phyloP scores from a whole-genome alignment of 2,797 vertebrate genomes.

The Catamblyrhynchus diadema region DNA sequence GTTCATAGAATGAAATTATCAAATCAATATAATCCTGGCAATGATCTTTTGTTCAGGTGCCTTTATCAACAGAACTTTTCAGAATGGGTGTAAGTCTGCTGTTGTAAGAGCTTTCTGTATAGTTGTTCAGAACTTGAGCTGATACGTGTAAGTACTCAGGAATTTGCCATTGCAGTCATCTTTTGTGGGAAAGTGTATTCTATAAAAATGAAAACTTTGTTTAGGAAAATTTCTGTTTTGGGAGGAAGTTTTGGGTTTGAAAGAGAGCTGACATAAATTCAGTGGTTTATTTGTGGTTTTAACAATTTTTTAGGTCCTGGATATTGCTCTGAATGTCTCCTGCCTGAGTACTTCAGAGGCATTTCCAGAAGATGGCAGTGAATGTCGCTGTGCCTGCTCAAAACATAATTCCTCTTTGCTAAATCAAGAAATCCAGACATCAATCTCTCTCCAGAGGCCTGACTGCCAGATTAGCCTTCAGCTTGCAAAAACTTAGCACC shows the following conservation, averaged over 20 bases:
- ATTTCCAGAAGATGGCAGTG: background rate
- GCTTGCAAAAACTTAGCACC: background rate
- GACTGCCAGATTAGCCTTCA: background rate
- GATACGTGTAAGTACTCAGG: fast-evolving
- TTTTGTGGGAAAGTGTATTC: background rate
- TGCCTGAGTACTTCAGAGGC: background rate
- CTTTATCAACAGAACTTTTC: background rate
- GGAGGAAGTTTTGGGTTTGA: background rate
- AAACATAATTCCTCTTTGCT: background rate
- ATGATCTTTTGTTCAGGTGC: background rate
- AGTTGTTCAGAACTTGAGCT: background rate
- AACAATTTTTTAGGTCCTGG: background rate
- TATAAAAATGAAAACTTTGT: background rate
- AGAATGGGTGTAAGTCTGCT: background rate
- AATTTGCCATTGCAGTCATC: background rate
- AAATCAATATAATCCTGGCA: background rate
- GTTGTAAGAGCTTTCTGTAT: background rate
- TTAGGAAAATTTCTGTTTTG: background rate
- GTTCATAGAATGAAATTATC: background rate
- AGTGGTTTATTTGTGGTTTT: background rate
- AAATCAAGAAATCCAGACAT: background rate
- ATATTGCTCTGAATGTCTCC: background rate
- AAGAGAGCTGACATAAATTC: background rate
- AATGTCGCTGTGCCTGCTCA: background rate
- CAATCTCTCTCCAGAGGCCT: background rate